Evolutionary conservation across 1,140 invertebrate species (phyloP), one percentile per base, ranked within the genome.

Genomic region (Neotoxoptera formosana): DNA sequence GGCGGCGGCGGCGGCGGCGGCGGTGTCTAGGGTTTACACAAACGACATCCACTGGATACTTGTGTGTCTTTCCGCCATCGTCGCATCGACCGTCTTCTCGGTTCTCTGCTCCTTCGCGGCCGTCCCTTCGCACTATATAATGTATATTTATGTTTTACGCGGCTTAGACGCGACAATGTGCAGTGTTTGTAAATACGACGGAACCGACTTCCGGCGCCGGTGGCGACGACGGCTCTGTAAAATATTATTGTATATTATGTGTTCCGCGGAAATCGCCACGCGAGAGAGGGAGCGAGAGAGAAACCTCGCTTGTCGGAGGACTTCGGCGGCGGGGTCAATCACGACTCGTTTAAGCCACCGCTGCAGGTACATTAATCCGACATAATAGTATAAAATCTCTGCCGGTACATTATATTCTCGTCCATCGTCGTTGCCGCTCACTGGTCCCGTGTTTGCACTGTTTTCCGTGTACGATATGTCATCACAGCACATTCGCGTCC

Each of bases 1-100:
- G 23, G 11, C 48, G 48, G 87, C 87, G 87, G 87, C 48, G 48
- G 87, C 87, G 87, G 87, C 41, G 23, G 11, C 48, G 48, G 87
- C 87, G 87, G 87, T 53, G 87, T 88, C 48, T 88, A 88, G 47
- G n/a, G 48, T 88, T 88, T 88, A 87, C 86, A 87, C 86, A 87
- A 87, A 87, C 86, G 86, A 87, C 47, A 87, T 76, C 60, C 30
- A 76, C 30, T 76, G 60, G 60, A n/a, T 76, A 76, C n/a, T n/a
- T 2, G 30, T 76, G 60, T 17, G 60, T 34, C 60, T 76, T 67
- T 67, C 60, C 60, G 60, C 41, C 41, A n/a, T 8, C 76, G 14
- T 21, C 45, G 25, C 84, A 20, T 45, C 41, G 41, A 48, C 25
- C 30, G 47, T 48, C 41, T 87, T 30, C 34, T 20, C 30, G 30